These are phyloP conservation scores for Melieria picta DNA, from an alignment of 2,888 invertebrate genomes.

Conservation along the genomic window DNA sequence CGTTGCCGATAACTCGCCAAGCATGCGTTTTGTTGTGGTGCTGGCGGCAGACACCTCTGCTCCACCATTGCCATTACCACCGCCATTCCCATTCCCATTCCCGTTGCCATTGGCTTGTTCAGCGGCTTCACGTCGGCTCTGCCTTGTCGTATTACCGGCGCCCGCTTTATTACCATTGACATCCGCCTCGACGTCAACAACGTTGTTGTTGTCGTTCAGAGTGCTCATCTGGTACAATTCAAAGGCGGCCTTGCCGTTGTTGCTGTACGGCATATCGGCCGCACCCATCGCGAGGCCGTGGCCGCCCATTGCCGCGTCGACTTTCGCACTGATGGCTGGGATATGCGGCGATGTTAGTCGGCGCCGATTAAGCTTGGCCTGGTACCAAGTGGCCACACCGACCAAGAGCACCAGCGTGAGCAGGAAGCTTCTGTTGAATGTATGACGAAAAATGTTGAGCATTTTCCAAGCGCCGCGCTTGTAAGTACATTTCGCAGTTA, in stretches of 20 bases:
- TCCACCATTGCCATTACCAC: slow-evolving; percentile 1
- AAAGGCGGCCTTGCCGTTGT: slow-evolving; percentile 56
- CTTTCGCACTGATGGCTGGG: slow-evolving; percentile 55
- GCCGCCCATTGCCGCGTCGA: slow-evolving; percentile 42
- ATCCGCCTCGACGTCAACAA: slow-evolving; percentile 52
- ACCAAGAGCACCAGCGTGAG: slow-evolving; percentile 60
- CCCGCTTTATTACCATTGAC: slow-evolving; percentile 58
- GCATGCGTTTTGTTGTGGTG: slow-evolving; percentile 9
- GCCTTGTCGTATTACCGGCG: slow-evolving; percentile 10
- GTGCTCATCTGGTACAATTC: slow-evolving; percentile 65
- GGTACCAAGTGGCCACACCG: slow-evolving; percentile 74
- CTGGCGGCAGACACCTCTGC: background rate
- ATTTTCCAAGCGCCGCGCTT: too few species aligned
- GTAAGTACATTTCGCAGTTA: too few species aligned
- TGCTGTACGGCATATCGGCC: slow-evolving; percentile 54
- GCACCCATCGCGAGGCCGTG: slow-evolving; percentile 15
- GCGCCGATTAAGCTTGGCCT: slow-evolving; percentile 67
- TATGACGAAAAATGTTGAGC: slow-evolving; percentile 41
- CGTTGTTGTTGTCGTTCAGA: slow-evolving; percentile 55
- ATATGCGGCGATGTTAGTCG: slow-evolving; percentile 49
- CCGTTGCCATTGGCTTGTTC: slow-evolving; percentile 31
- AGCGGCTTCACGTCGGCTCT: slow-evolving; percentile 9
- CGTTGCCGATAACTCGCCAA: slow-evolving; percentile 17
- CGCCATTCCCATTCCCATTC: background rate
- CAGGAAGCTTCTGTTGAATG: slow-evolving; percentile 54